Conservation (phyloP, 2,888 invertebrate species). For the Lycophotia porphyrea region DNA sequence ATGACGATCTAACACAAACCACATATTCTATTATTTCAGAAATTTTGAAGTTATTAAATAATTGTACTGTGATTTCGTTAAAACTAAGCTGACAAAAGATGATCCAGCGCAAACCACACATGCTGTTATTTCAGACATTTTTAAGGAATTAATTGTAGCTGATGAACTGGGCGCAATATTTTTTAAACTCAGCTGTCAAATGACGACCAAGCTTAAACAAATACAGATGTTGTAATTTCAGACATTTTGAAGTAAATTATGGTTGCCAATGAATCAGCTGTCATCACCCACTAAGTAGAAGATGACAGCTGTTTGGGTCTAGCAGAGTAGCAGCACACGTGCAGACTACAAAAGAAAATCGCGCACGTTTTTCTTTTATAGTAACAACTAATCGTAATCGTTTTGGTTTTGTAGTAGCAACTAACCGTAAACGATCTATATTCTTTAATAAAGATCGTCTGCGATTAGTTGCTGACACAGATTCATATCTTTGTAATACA, state of each 20-base stretch:
- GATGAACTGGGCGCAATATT: not conserved
- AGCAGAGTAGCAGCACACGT: constrained; percentile 5
- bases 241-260: constrained; percentile 19
- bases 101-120: constrained; percentile 5
- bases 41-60: constrained; percentile 15
- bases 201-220: not conserved
- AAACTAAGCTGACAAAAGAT: not conserved
- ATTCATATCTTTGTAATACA: constrained; percentile 20
- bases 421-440: too few relatives aligned
- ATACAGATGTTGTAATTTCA: constrained; percentile 34
- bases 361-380: too few relatives aligned
- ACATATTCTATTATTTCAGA: constrained; percentile 33
- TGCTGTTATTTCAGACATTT: constrained; percentile 26
- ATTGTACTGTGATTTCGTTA: not conserved
- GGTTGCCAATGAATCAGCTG: not conserved
- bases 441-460: constrained; percentile 25
- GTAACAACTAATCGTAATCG: too few relatives aligned
- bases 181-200: not conserved
- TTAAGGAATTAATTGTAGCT: constrained; percentile 14
- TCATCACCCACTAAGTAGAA: constrained; percentile 8
- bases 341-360: constrained; percentile 3
- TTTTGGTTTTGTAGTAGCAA: too few relatives aligned
- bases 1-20: not conserved
- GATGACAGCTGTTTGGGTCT: constrained; percentile 6
- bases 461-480: constrained; percentile 20